These are phyloP conservation scores for Smutsia gigantea DNA, from an alignment of 2,797 vertebrate genomes.

Conservation along the genomic window DNA sequence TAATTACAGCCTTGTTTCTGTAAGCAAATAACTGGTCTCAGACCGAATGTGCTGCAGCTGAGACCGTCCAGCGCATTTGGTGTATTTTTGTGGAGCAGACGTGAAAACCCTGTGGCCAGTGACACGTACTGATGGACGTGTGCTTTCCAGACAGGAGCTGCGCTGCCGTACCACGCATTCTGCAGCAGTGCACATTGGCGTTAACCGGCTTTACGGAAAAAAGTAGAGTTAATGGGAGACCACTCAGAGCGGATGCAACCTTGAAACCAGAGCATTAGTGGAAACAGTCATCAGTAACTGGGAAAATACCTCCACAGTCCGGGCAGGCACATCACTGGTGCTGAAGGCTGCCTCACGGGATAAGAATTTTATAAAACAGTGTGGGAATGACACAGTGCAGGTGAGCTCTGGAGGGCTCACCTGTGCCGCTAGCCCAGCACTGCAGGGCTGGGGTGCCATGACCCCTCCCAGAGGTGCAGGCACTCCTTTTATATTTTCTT, in stretches of 20 bases:
- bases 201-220: background rate
- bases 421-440: background rate
- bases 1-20: background rate
- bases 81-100: background rate
- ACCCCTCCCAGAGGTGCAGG: background rate
- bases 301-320: background rate
- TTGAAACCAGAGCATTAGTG: background rate
- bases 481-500: background rate
- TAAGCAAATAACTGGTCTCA: background rate
- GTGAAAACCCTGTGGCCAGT: background rate
- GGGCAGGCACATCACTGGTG: background rate
- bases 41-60: background rate
- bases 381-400: accelerated
- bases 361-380: too few relatives aligned
- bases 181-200: accelerated
- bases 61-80: background rate
- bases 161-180: background rate
- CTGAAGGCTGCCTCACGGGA: background rate
- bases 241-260: background rate
- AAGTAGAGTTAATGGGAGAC: background rate
- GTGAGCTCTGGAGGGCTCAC: background rate
- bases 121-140: accelerated
- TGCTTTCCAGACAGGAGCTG: background rate
- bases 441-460: background rate
- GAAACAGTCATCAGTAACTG: background rate